Evolutionary conservation across 2,113 vertebrate genomes (phyloP).

Genomic region (Ailurus styani): DNA sequence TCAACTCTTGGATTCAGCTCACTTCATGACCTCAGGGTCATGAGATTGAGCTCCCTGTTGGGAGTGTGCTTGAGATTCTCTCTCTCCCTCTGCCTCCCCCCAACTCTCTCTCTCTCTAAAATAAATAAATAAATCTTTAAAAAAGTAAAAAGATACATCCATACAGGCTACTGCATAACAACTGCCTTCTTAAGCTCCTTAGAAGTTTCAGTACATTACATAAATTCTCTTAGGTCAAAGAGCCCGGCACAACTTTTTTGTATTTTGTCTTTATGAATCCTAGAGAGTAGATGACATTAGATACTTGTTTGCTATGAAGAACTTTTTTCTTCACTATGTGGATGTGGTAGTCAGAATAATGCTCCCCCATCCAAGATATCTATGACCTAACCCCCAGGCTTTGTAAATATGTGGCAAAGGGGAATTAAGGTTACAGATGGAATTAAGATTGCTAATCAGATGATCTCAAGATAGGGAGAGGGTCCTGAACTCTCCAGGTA

Average conservation of each 20-base stretch:
- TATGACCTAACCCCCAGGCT: not conserved
- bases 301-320: not conserved
- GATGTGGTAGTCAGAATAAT: not conserved
- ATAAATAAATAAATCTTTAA: not conserved
- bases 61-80: not conserved
- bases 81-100: not conserved
- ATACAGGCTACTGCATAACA: not conserved
- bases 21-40: not conserved
- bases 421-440: not conserved
- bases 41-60: not conserved
- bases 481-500: not conserved
- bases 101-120: too few species aligned
- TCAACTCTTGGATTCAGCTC: not conserved
- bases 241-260: not conserved
- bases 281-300: not conserved
- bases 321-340: not conserved
- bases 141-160: not conserved
- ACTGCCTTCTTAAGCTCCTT: not conserved
- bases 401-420: not conserved
- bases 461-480: not conserved
- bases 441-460: not conserved
- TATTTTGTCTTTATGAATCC: conserved; percentile 6
- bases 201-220: not conserved
- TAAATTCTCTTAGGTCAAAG: not conserved
- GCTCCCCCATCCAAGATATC: not conserved